Percentiles rank a stretch among this genome's conserved stretches.
Conservation (phyloP, 2,888 invertebrate genomes). For the Scaptomyza polygonia region DNA sequence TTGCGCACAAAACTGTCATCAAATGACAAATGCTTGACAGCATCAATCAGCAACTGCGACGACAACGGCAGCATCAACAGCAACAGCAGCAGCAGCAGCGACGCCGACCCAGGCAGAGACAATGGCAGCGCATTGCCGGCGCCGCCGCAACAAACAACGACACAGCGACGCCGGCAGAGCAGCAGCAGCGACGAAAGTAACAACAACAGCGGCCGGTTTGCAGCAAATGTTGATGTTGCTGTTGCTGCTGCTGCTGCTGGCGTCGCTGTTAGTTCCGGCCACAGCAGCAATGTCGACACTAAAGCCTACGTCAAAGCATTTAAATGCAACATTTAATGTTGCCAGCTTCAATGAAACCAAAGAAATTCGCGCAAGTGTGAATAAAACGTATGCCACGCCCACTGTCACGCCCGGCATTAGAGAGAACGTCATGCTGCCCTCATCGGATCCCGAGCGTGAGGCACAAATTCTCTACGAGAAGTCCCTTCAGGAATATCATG, state of each 20-base stretch:
- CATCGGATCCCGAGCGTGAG: constrained; percentile 83
- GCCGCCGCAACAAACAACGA: constrained; percentile 45
- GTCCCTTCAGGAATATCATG: constrained; percentile 82
- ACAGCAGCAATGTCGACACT: constrained; percentile 38
- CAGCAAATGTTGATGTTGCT: constrained; percentile 45
- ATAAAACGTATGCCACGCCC: constrained; percentile 41
- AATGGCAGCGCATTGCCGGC: constrained; percentile 67
- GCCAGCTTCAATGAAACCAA: constrained; percentile 43
- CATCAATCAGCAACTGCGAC: constrained; percentile 77
- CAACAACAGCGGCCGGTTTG: constrained; percentile 14
- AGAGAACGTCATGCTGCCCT: constrained; percentile 83
- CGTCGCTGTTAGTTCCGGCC: constrained; percentile 27
- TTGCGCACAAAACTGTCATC: constrained; percentile 83
- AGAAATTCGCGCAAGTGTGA: constrained; percentile 49
- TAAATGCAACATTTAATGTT: constrained; percentile 34
- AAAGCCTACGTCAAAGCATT: constrained; percentile 24
- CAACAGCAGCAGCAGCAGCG: constrained; percentile 54
- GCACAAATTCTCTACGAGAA: constrained; percentile 84
- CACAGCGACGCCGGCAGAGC: constrained; percentile 62
- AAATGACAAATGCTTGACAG: constrained; percentile 84
- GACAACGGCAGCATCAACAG: constrained; percentile 48
- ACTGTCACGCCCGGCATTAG: constrained; percentile 68
- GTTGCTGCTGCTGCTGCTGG: constrained; percentile 29
- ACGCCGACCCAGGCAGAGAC: constrained; percentile 39
- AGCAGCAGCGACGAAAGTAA: constrained; percentile 27